Base-by-base conservation (phyloP, 2,888 invertebrate genomes). In the Agapostemon virescens region DNA sequence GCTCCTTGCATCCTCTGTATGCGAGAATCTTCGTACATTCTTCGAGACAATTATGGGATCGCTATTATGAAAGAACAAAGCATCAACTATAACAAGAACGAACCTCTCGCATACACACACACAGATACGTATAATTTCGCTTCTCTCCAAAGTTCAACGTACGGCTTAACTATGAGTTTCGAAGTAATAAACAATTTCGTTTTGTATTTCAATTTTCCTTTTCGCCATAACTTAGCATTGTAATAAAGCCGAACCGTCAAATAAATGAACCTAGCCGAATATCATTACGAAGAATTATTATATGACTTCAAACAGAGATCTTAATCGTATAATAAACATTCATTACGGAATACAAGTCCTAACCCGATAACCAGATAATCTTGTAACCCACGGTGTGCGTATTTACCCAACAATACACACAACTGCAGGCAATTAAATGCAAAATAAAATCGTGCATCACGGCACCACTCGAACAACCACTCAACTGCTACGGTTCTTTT, bases 31-130 rank as follows among this genome's bases (percentile, higher is more conserved):
- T 63, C 11, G 33, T 63, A 63, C 33, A 63, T n/a, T 63, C 30
- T 63, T 11, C 7, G 33, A 63, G 30, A 63, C 61, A 63, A 63
- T 63, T 63, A 63, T 63, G 61, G 61, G 61, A 63, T 63, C 61
- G 33, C 33, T 63, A n/a, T 33, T 63, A 63, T 1, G 61, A 63
- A 63, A 63, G 61, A 63, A 63, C 61, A 36, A 63, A 63, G 33
- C 61, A 63, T 36, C 33, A 63, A 36, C 11, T 63, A 20, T 63
- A 36, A 58, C 7, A 58, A 20, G 61, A 63, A n/a, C 33, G 36
- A 63, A 15, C 55, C 26, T 26, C 26, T 9, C 2, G 15, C 6
- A n/a, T 17, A 26, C 55, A 26, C 26, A 23, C 52, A 52, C 23
- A 52, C 52, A 38, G 4, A 38, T 38, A 38, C 38, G 38, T 38